Base-by-base conservation (phyloP, 2,113 vertebrate species). In the Solea senegalensis region DNA sequence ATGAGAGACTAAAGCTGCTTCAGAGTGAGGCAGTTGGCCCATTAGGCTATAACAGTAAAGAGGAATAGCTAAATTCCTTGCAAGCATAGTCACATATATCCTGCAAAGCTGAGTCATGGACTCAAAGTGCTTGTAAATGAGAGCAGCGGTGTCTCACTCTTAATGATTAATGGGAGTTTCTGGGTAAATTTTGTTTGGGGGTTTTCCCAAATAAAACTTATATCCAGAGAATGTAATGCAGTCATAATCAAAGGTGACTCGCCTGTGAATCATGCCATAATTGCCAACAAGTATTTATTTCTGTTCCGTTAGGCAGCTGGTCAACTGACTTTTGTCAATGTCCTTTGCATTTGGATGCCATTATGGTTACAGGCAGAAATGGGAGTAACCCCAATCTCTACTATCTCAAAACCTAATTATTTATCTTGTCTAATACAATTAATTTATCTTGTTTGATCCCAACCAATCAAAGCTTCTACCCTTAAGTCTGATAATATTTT, bases 91-190 rank as follows among this genome's bases (percentile, higher is more conserved):
- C 72, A 76, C 59, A 72, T 52, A 60, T 45, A 80, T 81, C 3
- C 39, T 75, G 28, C 79, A 85, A 87, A 70, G 94, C 94, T 90
- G 91, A 95, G 88, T 95, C 94, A 95, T 52, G 0, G 66, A 52
- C 21, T 28, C 62, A 10, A 54, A 49, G 62, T 50, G 65, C 7
- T 45, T 56, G 44, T 39, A 49, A 60, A n/a, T n/a, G 27, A 2
- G 6, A 34, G 59, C 69, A 69, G 56, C 14, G 53, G 39, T 12
- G 12, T 71, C 46, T 80, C 27, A 50, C 8, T 43, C 58, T 74
- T 43, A 3, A 43, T 61, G 40, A 80, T 52, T 50, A 61, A 49
- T 46, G 5, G 58, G 15, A 55, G 54, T 34, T 6, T 53, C 16
- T 53, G 28, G 58, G 40, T 57, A 16, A 49, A 8, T 61, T 72